Base-by-base conservation (phyloP, 2,113 vertebrate genomes). In the Sus scrofa region DNA sequence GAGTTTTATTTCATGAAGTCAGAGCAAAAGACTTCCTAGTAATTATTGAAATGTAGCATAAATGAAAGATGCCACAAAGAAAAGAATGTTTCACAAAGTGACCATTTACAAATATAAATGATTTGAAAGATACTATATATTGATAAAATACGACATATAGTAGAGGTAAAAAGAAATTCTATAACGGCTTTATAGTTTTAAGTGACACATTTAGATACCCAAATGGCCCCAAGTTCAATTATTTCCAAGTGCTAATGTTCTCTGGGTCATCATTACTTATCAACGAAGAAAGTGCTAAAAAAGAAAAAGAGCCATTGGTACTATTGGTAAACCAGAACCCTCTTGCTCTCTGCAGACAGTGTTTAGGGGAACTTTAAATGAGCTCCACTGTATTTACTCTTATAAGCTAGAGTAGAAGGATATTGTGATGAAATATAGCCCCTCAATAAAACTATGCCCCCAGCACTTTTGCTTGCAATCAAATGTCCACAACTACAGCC, bases 361-460 rank as follows among this genome's bases (percentile, higher is more conserved):
- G 32, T 60, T 62, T n/a, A 32, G 18, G 58, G 74, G 44, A 44
- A 84, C 94, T 89, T 79, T 34, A 85, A 94, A 71, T 67, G 52
- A 91, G 79, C 26, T 62, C 5, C 1, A 32, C 3, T 75, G 68
- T 37, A 74, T 67, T 96, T 89, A 37, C 32, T 71, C 63, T 89
- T 68, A 73, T 27, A 91, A 90, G n/a, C 12, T 20, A 32, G 85
- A 89, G 71, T 20, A 6, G 39, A 94, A 60, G 22, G 32, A 86
- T 86, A 54, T 3, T 71, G 44, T 63, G 82, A 96, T 97, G 74
- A 96, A 95, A 95, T 97, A 95, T 0, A 30, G 30, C 32, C 32
- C 62, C 62, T 87, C 34, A 3, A 71, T 74, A 79, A 95, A 97
- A 95, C 62, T 20, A 34, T 79, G 54, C 81, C 37, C 82, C 44